Conservation (phyloP, 2,113 vertebrate genomes). For the Petroica traversi region DNA sequence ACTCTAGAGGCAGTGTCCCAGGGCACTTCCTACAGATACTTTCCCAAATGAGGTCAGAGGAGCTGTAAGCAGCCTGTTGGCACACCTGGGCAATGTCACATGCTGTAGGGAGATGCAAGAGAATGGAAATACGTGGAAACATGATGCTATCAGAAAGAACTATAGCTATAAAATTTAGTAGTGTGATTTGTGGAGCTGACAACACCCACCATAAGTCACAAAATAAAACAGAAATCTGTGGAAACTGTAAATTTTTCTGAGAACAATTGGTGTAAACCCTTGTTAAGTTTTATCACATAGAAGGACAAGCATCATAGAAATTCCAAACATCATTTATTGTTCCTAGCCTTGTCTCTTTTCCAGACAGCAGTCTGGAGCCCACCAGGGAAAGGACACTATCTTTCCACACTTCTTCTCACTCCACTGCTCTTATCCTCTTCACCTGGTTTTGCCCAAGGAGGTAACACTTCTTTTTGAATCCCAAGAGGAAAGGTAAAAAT, state of each 20-base stretch:
- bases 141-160: neutral
- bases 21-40: neutral
- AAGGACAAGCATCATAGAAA: neutral
- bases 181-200: neutral
- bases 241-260: neutral
- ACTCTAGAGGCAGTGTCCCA: neutral
- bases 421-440: neutral
- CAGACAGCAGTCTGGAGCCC: neutral
- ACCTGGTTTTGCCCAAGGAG: neutral
- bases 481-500: neutral
- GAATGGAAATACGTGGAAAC: neutral
- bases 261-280: neutral
- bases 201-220: neutral
- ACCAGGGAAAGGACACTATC: neutral
- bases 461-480: neutral
- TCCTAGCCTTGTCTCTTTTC: neutral
- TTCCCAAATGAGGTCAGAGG: neutral
- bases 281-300: neutral
- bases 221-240: neutral
- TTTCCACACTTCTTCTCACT: neutral
- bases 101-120: neutral
- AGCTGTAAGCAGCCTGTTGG: neutral
- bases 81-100: neutral
- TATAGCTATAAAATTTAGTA: neutral
- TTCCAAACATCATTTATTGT: neutral